Conservation (phyloP, 2,888 invertebrate genomes). For the Homarus gammarus region DNA sequence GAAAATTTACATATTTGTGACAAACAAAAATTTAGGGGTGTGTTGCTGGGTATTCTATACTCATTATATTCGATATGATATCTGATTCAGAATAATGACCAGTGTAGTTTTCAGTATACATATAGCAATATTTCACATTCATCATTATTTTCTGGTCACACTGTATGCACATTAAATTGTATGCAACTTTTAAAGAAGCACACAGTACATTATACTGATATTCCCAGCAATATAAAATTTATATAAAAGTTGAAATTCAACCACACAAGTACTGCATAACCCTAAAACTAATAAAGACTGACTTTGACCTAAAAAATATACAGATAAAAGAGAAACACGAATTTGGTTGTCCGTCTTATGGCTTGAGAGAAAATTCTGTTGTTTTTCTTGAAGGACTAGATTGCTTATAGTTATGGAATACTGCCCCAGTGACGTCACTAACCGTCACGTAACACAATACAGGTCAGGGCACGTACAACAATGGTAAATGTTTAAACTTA, state of each 20-base stretch:
- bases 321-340: neutral
- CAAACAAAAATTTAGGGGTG: no score
- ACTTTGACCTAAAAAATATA: constrained; percentile 2
- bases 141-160: neutral
- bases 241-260: neutral
- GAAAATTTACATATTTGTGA: no score
- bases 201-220: neutral
- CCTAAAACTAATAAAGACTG: neutral
- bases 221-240: neutral
- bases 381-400: neutral
- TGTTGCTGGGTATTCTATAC: no score
- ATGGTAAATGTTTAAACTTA: neutral
- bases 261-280: no score
- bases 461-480: neutral
- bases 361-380: neutral
- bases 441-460: neutral
- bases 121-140: no score
- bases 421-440: neutral
- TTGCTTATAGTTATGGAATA: neutral
- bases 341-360: neutral
- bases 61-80: neutral
- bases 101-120: neutral
- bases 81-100: neutral
- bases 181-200: neutral
- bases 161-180: neutral